Base-by-base conservation (phyloP, 2,797 vertebrate species). In the Streptopelia turtur region DNA sequence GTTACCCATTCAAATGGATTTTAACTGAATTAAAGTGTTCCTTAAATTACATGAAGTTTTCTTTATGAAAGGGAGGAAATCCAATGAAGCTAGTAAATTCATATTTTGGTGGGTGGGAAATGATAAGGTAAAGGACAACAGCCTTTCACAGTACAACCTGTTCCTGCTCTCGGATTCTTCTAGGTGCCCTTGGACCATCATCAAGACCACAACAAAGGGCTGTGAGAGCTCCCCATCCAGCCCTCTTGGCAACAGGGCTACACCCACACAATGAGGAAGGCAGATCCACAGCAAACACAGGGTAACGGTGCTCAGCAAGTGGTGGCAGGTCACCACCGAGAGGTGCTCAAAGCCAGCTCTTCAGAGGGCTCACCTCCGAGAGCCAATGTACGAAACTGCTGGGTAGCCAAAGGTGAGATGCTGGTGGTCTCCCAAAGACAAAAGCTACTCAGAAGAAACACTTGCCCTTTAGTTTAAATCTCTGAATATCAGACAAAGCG, bases 181-280 rank as follows among this genome's bases (percentile, higher is more conserved):
- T 41, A 37, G 1, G 0, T 41, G 60, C 70, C 24, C 21, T 72
- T 76, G 64, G 30, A 39, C 64, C 31, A 74, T 13, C 52, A 68
- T 24, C 45, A 91, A 63, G 64, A 60, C 12, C 2, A 4, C 0
- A 0, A 63, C 15, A 2, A 15, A 56, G 0, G 0, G 11, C 39
- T 60, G 55, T 11, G 11, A n/a, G 57, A 83, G 50, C 3, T 81
- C 13, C 28, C 8, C 53, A 52, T 24, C 18, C 47, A 78, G n/a
- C 16, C 33, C 7, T 20, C 20, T 8, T 6, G 28, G 31, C 1
- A 1, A 82, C 59, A 76, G 23, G 31, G 35, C 41, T 23, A 31
- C 57, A 24, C 25, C 59, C 30, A 6, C 12, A 9, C 6, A 24
- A 28, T 24, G 45, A 57, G 21, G 35, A 55, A 70, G 24, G 16